Conservation (phyloP, 2,113 vertebrate genomes). For the Nothocercus nigrocapillus region DNA sequence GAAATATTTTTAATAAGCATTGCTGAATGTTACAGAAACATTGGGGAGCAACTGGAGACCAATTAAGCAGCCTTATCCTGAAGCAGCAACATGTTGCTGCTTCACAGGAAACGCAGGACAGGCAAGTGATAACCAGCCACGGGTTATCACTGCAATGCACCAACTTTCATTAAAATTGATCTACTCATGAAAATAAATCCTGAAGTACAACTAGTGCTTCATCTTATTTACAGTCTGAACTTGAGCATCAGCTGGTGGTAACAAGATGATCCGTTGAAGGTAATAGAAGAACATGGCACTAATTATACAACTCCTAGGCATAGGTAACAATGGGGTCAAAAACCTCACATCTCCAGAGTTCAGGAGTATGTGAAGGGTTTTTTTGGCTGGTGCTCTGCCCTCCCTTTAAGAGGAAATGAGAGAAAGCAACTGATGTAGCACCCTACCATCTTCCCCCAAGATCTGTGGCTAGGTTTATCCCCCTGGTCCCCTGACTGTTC, state of each 20-base stretch:
- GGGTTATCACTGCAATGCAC: neutral
- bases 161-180: constrained; percentile 5
- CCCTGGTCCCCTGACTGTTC: neutral
- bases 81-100: neutral
- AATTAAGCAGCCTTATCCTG: neutral
- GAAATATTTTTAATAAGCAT: neutral
- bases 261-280: neutral
- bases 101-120: neutral
- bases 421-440: neutral
- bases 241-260: neutral
- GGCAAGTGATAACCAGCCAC: neutral
- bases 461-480: neutral
- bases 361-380: neutral
- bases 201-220: neutral
- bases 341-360: neutral
- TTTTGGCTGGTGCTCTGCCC: neutral
- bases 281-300: neutral
- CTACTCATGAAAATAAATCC: neutral
- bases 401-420: neutral
- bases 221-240: neutral
- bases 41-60: neutral
- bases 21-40: neutral
- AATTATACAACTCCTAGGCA: neutral
- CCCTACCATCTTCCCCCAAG: neutral
- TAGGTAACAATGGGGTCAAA: neutral